Base-by-base conservation (phyloP, 2,113 vertebrate genomes). In the Sylvia atricapilla region DNA sequence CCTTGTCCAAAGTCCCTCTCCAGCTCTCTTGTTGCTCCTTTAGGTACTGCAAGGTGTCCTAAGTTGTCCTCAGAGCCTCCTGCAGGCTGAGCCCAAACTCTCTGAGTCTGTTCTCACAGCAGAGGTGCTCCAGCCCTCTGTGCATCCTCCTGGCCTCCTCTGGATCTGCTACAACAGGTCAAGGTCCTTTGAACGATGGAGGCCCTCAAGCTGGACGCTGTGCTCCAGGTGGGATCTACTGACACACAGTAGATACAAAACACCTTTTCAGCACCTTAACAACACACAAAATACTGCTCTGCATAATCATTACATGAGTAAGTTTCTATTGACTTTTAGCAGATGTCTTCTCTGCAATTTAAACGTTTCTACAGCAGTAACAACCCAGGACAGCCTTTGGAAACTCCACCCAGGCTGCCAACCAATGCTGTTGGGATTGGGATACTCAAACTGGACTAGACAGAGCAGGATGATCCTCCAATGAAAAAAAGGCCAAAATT, bases 271-370 rank as follows among this genome's bases (percentile, higher is more conserved):
- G 22, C 43, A 72, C 50, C 52, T 53, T 73, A 84, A 53, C 1
- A 1, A 50, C 15, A 39, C 17, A 58, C 2, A 62, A 67, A 91
- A 89, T 15, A 52, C 16, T 31, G 28, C 35, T 68, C 17, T 7
- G 3, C 15, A 33, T 24, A 77, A 67, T 41, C 27, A 20, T 58
- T n/a, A 22, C 2, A 0, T 0, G 4, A 41, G 3, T 35, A 53
- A 28, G 7, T 18, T 90, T 69, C 25, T 63, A 3, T 0, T 41
- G 25, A 27, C 63, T 46, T 30, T 22, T 47, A 70, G 55, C 24
- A 47, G 62, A 44, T 1, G 0, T 13, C 35, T 50, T 53, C 18
- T 2, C 31, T 25, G 63, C 15, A 59, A 35, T n/a, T 31, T 58
- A 20, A 84, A 59, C 28, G 15, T 15, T 74, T 55, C 43, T 28